Conservation (phyloP, 2,888 invertebrate species). For the Drosophila pseudotalamancana region DNA sequence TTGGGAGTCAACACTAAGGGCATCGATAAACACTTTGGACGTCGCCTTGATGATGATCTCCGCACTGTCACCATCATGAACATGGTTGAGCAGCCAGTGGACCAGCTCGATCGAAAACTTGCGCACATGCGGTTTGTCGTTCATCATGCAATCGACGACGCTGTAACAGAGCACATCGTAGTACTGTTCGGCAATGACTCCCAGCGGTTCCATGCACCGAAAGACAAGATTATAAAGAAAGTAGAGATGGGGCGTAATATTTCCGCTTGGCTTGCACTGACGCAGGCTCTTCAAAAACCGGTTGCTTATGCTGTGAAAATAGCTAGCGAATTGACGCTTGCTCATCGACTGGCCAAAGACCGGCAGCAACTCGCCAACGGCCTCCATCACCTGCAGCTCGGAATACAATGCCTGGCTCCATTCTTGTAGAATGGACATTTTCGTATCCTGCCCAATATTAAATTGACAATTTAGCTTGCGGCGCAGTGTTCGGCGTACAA, state of each 20-base stretch:
- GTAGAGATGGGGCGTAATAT: not conserved
- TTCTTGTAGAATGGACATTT: not conserved
- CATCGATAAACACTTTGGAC: not conserved
- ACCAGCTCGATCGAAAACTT: not conserved
- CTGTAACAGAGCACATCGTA: constrained; percentile 26
- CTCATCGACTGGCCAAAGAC: not conserved
- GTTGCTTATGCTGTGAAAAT: not conserved
- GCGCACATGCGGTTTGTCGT: not conserved
- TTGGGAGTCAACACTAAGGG: not conserved
- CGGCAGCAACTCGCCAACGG: not conserved
- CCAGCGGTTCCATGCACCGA: constrained; percentile 24
- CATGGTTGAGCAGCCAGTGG: not conserved
- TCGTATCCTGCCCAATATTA: not conserved
- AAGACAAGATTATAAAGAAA: constrained; percentile 1
- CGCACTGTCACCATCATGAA: not conserved
- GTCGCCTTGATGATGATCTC: not conserved
- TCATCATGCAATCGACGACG: constrained; percentile 3
- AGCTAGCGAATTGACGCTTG: not conserved
- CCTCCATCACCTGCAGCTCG: constrained; percentile 9
- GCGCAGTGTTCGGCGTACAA: constrained; percentile 1
- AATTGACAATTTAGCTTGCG: constrained; percentile 10
- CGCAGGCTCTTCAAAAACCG: constrained; percentile 8
- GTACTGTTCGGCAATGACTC: constrained; percentile 30
- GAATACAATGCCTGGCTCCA: constrained; percentile 2
- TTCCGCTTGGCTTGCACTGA: not conserved